These are phyloP conservation scores for Engraulis encrasicolus DNA, from an alignment of 2,113 vertebrate genomes.

Conservation along the genomic window DNA sequence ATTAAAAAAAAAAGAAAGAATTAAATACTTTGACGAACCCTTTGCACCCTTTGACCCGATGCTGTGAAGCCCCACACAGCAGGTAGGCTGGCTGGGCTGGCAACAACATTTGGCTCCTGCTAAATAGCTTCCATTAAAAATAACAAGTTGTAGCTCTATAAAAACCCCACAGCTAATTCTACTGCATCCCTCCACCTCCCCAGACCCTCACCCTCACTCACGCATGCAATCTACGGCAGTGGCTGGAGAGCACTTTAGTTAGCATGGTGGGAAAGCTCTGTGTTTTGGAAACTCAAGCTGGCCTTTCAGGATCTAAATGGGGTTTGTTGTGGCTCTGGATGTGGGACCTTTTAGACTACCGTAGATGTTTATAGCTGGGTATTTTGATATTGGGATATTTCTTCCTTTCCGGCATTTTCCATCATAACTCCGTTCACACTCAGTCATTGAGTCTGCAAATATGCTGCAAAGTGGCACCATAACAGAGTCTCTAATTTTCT, in stretches of 20 bases:
- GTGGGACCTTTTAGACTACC: too few relatives aligned
- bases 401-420: too few relatives aligned
- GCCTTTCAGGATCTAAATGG: slow-evolving; percentile 33
- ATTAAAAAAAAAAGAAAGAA: too few relatives aligned
- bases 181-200: too few relatives aligned
- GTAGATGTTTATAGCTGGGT: too few relatives aligned
- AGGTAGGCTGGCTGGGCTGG: neutral
- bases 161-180: neutral
- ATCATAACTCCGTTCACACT: too few relatives aligned
- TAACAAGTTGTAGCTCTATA: neutral
- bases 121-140: neutral
- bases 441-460: too few relatives aligned
- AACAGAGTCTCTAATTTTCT: too few relatives aligned
- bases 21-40: neutral
- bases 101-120: neutral
- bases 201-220: neutral
- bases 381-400: too few relatives aligned
- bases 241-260: neutral
- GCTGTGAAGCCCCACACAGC: neutral
- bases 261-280: neutral
- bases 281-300: neutral
- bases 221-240: neutral
- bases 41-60: neutral
- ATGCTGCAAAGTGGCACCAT: too few relatives aligned
- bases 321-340: slow-evolving; percentile 28